These are phyloP conservation scores for Sphaerodactylus townsendi DNA, from an alignment of 2,113 vertebrate species.

Conservation along the genomic window DNA sequence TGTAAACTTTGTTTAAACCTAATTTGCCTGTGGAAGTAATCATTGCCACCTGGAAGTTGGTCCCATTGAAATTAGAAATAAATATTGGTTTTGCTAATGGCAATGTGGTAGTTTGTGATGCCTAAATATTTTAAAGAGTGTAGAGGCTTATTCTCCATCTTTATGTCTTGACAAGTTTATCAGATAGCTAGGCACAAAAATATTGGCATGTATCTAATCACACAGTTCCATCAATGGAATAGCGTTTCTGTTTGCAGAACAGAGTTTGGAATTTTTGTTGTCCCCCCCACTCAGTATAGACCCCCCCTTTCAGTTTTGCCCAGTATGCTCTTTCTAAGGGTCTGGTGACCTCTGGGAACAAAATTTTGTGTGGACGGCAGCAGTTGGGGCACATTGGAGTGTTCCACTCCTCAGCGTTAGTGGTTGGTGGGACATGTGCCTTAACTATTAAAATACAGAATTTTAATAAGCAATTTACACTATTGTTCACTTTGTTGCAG, in stretches of 20 bases:
- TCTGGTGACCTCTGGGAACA: no score
- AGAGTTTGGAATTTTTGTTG: no score
- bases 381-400: no score
- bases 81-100: no score
- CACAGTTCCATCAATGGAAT: no score
- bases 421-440: no score
- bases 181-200: not conserved
- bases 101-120: not conserved
- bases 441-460: not conserved
- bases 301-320: no score
- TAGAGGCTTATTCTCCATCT: not conserved
- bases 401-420: no score
- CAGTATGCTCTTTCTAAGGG: no score
- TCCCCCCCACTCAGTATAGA: no score
- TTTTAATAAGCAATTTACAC: not conserved
- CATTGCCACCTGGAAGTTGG: not conserved
- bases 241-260: no score
- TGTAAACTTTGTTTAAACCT: not conserved
- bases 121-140: not conserved
- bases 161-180: not conserved
- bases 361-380: no score
- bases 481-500: constrained; percentile 66
- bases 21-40: not conserved
- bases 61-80: not conserved
- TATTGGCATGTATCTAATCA: not conserved